A percentile compares a stretch with the other conserved stretches of the same genome.
These are phyloP conservation scores for Leptinotarsa peninsularis DNA, from an alignment of 2,888 invertebrate genomes.

Conservation along the genomic window DNA sequence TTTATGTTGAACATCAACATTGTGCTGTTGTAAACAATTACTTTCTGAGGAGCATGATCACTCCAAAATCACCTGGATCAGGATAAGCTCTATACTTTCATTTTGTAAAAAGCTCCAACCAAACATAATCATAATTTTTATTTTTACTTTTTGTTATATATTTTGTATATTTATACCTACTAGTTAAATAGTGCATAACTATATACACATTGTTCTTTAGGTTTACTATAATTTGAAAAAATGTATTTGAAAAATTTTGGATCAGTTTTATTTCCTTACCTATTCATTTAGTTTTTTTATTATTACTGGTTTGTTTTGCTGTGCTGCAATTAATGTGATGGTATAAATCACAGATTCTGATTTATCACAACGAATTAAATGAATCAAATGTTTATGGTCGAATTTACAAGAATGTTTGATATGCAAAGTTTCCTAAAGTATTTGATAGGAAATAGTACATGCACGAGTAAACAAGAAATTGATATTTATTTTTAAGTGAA, in stretches of 20 bases:
- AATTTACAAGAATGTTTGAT: too few relatives aligned
- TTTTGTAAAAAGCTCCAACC: slow-evolving; percentile 16
- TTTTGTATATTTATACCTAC: slow-evolving; percentile 13
- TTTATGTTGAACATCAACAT: too few relatives aligned
- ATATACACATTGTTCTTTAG: slow-evolving; percentile 8
- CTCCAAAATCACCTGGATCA: background rate
- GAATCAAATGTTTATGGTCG: too few relatives aligned
- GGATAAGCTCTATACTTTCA: slow-evolving; percentile 11
- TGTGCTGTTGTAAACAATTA: background rate
- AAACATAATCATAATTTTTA: slow-evolving; percentile 12
- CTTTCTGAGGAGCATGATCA: background rate
- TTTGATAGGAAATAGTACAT: too few relatives aligned
- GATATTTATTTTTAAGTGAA: too few relatives aligned
- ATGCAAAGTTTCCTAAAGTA: too few relatives aligned
- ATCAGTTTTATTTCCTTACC: background rate
- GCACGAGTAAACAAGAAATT: too few relatives aligned
- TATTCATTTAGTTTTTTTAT: background rate
- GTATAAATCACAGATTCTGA: too few relatives aligned
- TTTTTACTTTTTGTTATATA: slow-evolving; percentile 20
- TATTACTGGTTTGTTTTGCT: too few relatives aligned
- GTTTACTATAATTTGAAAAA: background rate
- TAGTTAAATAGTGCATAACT: slow-evolving; percentile 15
- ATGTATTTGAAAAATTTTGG: background rate
- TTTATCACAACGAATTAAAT: too few relatives aligned
- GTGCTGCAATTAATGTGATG: too few relatives aligned